Base-by-base conservation (phyloP, 2,888 invertebrate species). In the Oligia strigilis region DNA sequence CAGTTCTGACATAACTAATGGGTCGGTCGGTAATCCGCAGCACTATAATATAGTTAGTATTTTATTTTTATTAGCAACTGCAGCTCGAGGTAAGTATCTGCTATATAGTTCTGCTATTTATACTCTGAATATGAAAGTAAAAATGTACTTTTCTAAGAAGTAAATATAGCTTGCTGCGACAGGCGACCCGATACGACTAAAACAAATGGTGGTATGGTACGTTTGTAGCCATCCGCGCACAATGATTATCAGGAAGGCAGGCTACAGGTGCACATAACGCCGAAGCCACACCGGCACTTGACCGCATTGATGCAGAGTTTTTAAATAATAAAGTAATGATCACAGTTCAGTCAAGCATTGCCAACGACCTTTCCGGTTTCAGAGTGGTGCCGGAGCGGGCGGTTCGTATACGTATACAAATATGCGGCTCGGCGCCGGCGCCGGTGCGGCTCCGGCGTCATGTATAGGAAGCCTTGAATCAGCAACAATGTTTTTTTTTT, bases 1-100 rank as follows among this genome's bases (percentile, higher is more conserved):
- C 62, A 40, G 19, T 72, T 60, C 43, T 76, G 84, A 83, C 84
- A 52, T 78, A 76, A 87, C 19, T 76, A 76, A 84, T 87, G 84
- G 79, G 43, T 43, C n/a, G 64, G 73, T 75, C 66, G 62, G 79
- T 84, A 83, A 84, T 75, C 75, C 75, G 17, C 46, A 5, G 65
- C 84, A 52, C 66, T 78, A 23, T 73, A 78, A 86, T 73, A 75
- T 83, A 70, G 36, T 72, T 77, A 72, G 66, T 40, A 66, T 75
- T 87, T 52, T 78, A 78, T 87, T 78, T 66, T 81, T 74, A 75
- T 49, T 62, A 58, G n/a, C 36, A 55, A 60, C 64, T 40, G 64
- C 36, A 60, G 23, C 29, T 29, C 29, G 40, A 49, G 36, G 9
- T 4, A 64, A 64, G 43, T 55, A 46, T n/a, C 40, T 17, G 58